These are phyloP conservation scores for Apotomis turbidana DNA, from an alignment of 2,888 invertebrate species.

Conservation along the genomic window DNA sequence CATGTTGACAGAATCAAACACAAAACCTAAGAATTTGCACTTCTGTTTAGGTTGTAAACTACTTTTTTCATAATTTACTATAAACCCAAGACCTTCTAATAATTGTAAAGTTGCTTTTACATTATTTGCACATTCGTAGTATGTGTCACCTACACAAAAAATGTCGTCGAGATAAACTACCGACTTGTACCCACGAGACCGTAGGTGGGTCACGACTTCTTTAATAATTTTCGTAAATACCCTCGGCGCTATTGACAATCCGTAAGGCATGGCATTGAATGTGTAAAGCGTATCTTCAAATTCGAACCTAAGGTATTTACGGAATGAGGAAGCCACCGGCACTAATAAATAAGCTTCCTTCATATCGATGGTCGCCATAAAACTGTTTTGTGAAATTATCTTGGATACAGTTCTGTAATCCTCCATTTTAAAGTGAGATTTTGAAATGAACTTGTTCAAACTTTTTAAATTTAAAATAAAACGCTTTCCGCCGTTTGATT, in stretches of 20 bases:
- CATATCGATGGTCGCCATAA: no score
- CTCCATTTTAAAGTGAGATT: no score
- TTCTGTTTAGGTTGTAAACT: not conserved
- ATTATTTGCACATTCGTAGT: not conserved
- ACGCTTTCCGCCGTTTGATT: no score
- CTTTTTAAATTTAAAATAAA: no score
- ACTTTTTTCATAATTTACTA: not conserved
- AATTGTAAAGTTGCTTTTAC: not conserved
- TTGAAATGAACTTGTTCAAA: no score
- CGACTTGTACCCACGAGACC: not conserved
- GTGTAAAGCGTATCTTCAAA: not conserved
- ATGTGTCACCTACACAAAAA: not conserved
- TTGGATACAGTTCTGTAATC: no score
- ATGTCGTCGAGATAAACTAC: not conserved
- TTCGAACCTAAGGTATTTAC: not conserved
- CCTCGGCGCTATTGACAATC: not conserved
- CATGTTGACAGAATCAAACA: not conserved
- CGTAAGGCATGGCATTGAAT: not conserved
- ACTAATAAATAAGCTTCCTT: not conserved
- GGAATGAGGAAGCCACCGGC: not conserved
- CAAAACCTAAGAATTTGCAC: not conserved
- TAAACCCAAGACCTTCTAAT: not conserved
- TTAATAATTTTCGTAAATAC: not conserved
- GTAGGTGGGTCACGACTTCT: not conserved
- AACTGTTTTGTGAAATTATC: no score